Evolutionary conservation across 2,888 invertebrate species (phyloP), one percentile per base, ranked within the genome.

Genomic region (Leptodirus hochenwartii): DNA sequence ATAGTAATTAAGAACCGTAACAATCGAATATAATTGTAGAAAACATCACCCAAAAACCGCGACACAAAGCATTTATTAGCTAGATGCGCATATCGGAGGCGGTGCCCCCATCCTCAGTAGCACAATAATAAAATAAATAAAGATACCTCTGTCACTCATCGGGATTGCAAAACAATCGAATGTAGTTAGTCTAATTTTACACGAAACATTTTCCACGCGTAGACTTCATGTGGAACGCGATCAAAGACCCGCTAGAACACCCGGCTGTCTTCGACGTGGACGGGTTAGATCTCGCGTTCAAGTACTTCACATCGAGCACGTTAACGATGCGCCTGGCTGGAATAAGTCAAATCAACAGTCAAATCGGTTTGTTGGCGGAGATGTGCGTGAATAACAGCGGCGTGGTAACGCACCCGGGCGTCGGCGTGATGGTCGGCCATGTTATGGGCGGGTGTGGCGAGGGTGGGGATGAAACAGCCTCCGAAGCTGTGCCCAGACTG

Each of bases 141-240:
- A n/a, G n/a, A n/a, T n/a, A n/a, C n/a, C n/a, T n/a, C n/a, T n/a
- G n/a, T n/a, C n/a, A n/a, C n/a, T n/a, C n/a, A n/a, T n/a, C n/a
- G n/a, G n/a, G n/a, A n/a, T n/a, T n/a, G n/a, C n/a, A n/a, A n/a
- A n/a, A n/a, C n/a, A n/a, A n/a, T n/a, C n/a, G n/a, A n/a, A n/a
- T n/a, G n/a, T n/a, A n/a, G n/a, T n/a, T n/a, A n/a, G n/a, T n/a
- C n/a, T n/a, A n/a, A n/a, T n/a, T n/a, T n/a, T n/a, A n/a, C n/a
- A n/a, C n/a, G n/a, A n/a, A n/a, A n/a, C n/a, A n/a, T n/a, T n/a
- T n/a, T n/a, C n/a, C n/a, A n/a, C n/a, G n/a, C n/a, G n/a, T 29
- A 76, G 85, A 91, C 62, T 85, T 88, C 49, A 88, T 91, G 71
- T 91, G 91, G 90, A 82, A 82, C 38, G 82, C 88, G 6, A 80